These are phyloP conservation scores for Ennomos fuscantarius DNA, from an alignment of 2,888 invertebrate species.

Conservation along the genomic window DNA sequence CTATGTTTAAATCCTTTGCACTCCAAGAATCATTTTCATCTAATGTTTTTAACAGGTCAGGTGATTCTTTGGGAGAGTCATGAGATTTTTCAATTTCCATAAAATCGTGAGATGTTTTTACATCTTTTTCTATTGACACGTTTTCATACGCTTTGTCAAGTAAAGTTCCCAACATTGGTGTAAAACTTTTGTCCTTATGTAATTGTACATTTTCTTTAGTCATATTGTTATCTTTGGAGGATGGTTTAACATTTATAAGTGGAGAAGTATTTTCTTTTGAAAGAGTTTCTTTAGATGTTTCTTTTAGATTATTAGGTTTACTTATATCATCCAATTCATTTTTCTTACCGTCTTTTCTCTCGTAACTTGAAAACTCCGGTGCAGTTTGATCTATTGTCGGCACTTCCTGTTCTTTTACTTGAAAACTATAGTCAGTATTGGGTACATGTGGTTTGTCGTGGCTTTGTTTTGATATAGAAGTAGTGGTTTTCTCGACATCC, in stretches of 20 bases:
- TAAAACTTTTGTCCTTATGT: slow-evolving; percentile 16
- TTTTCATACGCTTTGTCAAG: slow-evolving; percentile 24
- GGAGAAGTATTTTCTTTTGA: background rate
- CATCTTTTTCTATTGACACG: slow-evolving; percentile 19
- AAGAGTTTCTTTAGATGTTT: slow-evolving; percentile 6
- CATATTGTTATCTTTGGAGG: slow-evolving; percentile 4
- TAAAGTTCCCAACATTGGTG: slow-evolving; percentile 13
- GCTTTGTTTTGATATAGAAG: slow-evolving; percentile 52
- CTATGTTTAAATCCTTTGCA: slow-evolving; percentile 91
- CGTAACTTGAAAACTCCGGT: slow-evolving; percentile 1
- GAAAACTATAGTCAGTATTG: slow-evolving; percentile 37
- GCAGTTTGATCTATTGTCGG: background rate
- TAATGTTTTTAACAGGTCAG: slow-evolving; percentile 72
- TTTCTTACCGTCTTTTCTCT: slow-evolving; percentile 8
- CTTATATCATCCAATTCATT: slow-evolving; percentile 1
- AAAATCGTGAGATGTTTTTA: slow-evolving; percentile 26
- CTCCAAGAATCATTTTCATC: slow-evolving; percentile 92
- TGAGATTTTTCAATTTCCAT: slow-evolving; percentile 23
- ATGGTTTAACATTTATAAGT: background rate
- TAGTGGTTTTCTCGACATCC: slow-evolving; percentile 69
- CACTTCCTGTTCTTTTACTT: slow-evolving; percentile 34
- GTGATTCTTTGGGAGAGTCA: slow-evolving; percentile 22
- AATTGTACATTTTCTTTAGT: slow-evolving; percentile 14
- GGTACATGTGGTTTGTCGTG: slow-evolving; percentile 40
- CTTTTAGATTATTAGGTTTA: background rate